Conservation (phyloP, 2,113 vertebrate species). For the Macrotis lagotis region DNA sequence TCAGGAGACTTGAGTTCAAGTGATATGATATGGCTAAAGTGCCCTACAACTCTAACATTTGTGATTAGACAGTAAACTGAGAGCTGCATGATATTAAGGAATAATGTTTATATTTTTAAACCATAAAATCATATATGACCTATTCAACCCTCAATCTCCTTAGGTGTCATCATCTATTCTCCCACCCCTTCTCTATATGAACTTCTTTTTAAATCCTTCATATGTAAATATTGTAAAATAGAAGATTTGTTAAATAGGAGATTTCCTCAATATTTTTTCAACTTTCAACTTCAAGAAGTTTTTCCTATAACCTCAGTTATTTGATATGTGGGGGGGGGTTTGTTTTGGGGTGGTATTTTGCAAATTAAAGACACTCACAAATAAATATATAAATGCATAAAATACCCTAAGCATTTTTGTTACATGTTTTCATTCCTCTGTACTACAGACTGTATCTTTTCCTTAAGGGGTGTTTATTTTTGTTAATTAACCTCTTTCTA, state of each 20-base stretch:
- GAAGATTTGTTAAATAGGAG: background rate
- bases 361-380: slow-evolving; percentile 34
- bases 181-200: background rate
- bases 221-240: background rate
- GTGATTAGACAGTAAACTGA: slow-evolving; percentile 20
- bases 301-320: background rate
- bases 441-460: background rate
- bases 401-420: slow-evolving; percentile 6
- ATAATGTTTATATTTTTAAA: no score
- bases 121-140: background rate
- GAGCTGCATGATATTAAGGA: background rate
- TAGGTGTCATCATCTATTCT: background rate
- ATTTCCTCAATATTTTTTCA: background rate
- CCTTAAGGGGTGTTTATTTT: slow-evolving; percentile 12
- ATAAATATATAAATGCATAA: background rate
- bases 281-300: background rate
- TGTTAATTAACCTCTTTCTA: background rate
- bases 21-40: background rate
- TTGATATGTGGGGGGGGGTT: background rate
- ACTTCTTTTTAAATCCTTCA: background rate
- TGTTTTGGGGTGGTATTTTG: slow-evolving; percentile 16
- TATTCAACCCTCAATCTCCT: background rate
- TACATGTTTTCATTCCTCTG: slow-evolving; percentile 6
- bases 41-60: background rate
- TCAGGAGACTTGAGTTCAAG: background rate